Evolutionary conservation across 2,888 invertebrate species (phyloP), one percentile per base, ranked within the genome.

Genomic region (Polyploca ridens): DNA sequence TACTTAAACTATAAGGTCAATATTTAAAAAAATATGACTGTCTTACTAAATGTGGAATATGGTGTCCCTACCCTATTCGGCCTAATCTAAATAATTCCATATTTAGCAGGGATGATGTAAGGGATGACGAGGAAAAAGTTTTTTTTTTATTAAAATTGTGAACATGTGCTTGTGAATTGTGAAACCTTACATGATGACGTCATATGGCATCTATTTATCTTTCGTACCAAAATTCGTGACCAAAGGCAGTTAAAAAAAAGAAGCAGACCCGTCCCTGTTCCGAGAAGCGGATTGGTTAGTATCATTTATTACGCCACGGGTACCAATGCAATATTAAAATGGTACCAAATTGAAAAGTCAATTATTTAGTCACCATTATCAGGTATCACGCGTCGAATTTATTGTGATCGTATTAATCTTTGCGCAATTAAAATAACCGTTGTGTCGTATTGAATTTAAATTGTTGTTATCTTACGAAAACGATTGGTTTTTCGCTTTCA

Each of bases 261-360:
- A 74, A 76, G 75, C 75, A 70, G 80, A 54, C 54, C 79, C 76
- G 76, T 76, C 78, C 79, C 85, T 87, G 82, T 91, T 91, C 91
- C 76, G 82, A 89, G 92, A 92, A 91, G 71, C 76, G 82, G 77
- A 84, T 90, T 87, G 88, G 90, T 91, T 89, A 87, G 89, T 89
- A 86, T 84, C 86, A 91, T 91, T 91, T 91, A 91, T 91, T 87
- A 90, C 89, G 79, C 91, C 86, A 83, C 87, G 83, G 90, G 89
- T 81, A 83, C 80, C 84, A 77, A 54, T 54, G 72, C 75, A 70
- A 74, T 75, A 79, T 80, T 76, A 76, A 33, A 81, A 82, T 76
- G 77, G 71, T 73, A 77, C 79, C 69, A 76, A 82, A 83, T 82
- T 84, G 82, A 79, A 85, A 84, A 84, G 77, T 78, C 82, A 81